phyloP scores from a whole-genome alignment of 2,113 vertebrate genomes.

The Cebus imitator region DNA sequence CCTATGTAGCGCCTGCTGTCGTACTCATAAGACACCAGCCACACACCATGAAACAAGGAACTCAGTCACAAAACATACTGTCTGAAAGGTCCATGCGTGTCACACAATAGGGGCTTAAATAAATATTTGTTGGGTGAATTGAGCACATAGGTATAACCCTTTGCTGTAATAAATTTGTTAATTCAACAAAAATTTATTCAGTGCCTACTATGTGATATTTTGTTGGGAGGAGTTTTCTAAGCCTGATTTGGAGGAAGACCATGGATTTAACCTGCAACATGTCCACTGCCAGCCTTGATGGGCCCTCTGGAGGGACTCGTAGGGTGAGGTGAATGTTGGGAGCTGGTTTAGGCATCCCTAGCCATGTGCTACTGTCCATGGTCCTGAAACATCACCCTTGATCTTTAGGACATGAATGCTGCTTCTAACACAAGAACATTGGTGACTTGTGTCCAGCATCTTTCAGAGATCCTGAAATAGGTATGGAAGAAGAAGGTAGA shows the following conservation, averaged over 20 bases:
- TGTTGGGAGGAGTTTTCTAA: neutral
- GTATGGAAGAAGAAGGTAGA: neutral
- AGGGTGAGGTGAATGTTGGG: neutral
- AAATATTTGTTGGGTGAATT: neutral
- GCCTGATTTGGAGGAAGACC: neutral
- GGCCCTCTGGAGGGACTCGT: neutral
- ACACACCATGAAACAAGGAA: neutral
- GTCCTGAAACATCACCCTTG: neutral
- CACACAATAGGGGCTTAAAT: neutral
- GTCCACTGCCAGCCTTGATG: neutral
- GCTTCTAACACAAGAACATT: neutral
- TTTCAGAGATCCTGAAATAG: neutral
- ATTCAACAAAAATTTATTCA: neutral
- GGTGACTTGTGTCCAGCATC: neutral
- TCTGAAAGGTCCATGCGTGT: neutral
- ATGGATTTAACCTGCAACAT: neutral
- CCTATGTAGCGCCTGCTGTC: too few relatives aligned
- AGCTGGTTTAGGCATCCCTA: rapidly evolving
- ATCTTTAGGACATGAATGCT: neutral
- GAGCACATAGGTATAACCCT: neutral
- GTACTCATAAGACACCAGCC: neutral
- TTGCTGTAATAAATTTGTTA: neutral
- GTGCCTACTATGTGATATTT: neutral
- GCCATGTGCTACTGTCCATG: conserved; percentile 24
- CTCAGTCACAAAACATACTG: neutral